Base-by-base conservation (phyloP, 2,113 vertebrate genomes). In the Pungitius pungitius region DNA sequence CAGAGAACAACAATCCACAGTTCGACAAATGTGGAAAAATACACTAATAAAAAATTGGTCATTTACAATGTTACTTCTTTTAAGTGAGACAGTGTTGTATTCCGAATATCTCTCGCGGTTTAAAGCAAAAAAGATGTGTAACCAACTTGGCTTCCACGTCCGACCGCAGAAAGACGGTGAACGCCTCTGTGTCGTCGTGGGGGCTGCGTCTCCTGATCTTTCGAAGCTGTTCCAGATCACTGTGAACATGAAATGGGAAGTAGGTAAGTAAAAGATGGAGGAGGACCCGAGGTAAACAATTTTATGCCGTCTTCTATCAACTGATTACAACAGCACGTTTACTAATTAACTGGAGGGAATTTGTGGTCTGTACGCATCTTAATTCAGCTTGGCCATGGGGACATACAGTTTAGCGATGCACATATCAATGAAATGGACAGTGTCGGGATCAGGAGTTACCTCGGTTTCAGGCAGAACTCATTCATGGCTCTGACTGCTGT, bases 401-500 rank as follows among this genome's bases (percentile, higher is more conserved):
- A 49, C 20, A 26, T 6, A 39, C 3, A 24, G 20, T 15, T 66
- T 10, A 17, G 15, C 56, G 56, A 54, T 37, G 7, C n/a, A 10
- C 15, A 60, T 5, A 47, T 11, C 18, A 17, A 27, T 65, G 11
- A 33, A 6, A 26, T 1, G 3, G 18, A 14, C 27, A 37, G 1
- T 49, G 7, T 1, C 13, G 37, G 1, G 12, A 42, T 0, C 5
- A 55, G 24, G 13, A 3, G 77, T 18, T 94, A 99, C 98, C 96
- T 99, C 90, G 96, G 95, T 91, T 98, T 99, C 68, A 99, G 96
- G 78, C 97, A 99, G 93, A 99, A 99, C 74, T 99, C 98, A 85
- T 99, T 99, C 93, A 99, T 96, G 74, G 97, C 97, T 95, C 97
- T 95, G 75, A 99, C 95, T 77, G 96, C 96, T 47, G 97, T 99